These are phyloP conservation scores for Phataginus tetradactyla DNA, from an alignment of 2,797 vertebrate species.

Conservation along the genomic window DNA sequence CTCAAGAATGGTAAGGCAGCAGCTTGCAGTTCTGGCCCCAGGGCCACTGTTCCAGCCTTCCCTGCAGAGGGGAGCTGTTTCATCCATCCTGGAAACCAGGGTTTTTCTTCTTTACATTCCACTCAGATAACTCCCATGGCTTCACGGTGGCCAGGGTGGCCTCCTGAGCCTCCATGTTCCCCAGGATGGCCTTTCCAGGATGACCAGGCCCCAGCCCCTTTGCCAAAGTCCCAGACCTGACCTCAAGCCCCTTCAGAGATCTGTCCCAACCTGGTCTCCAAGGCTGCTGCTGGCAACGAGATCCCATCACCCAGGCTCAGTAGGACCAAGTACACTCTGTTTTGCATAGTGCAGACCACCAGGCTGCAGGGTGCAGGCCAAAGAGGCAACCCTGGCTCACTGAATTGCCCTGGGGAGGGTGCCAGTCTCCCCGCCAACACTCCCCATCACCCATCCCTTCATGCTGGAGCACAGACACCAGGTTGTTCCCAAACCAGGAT, in stretches of 20 bases:
- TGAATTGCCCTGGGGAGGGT: not conserved
- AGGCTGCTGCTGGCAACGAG: not conserved
- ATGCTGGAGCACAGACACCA: not conserved
- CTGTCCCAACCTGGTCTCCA: not conserved
- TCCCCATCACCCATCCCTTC: not conserved
- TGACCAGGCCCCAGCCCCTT: not conserved
- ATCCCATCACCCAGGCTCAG: too few relatives aligned
- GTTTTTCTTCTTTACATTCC: not conserved
- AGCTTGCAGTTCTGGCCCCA: not conserved
- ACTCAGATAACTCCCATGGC: not conserved
- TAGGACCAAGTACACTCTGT: not conserved
- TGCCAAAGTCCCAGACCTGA: not conserved
- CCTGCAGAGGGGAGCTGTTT: not conserved
- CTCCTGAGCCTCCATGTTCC: not conserved
- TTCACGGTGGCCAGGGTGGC: not conserved
- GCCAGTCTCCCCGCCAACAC: not conserved
- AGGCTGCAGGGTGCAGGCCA: not conserved
- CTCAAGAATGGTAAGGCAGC: slow-evolving; percentile 73
- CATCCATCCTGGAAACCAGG: not conserved
- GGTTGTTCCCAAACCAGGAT: not conserved
- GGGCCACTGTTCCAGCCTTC: not conserved
- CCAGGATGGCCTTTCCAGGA: not conserved
- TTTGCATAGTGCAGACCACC: not conserved
- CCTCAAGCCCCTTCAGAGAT: not conserved
- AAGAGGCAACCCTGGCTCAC: not conserved